Conservation (phyloP, 2,888 invertebrate species). For the Ligdia adustata region DNA sequence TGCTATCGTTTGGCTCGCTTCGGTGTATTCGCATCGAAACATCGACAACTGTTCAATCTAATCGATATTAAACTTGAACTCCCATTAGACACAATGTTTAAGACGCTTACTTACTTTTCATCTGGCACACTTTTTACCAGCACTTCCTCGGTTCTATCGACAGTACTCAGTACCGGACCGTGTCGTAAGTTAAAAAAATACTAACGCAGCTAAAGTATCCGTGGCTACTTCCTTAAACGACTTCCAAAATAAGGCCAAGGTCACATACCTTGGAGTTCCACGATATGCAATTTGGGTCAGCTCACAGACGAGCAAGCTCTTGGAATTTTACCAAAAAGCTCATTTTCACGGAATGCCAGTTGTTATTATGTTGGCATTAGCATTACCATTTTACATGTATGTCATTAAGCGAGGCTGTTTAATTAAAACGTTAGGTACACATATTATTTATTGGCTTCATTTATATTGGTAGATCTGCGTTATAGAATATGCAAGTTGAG, state of each 20-base stretch:
- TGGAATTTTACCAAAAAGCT: conserved; percentile 12
- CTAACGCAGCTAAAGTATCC: no score
- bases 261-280: conserved; percentile 25
- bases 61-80: conserved; percentile 33
- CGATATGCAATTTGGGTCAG: conserved; percentile 30
- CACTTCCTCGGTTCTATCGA: no score
- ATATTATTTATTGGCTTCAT: no score
- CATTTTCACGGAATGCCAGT: conserved; percentile 3
- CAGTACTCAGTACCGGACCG: no score
- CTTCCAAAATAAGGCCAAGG: conserved; percentile 40
- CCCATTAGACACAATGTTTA: conserved; percentile 8
- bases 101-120: no score
- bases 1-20: conserved; percentile 64
- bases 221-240: conserved; percentile 28
- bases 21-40: conserved; percentile 54
- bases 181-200: no score
- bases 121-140: no score
- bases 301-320: conserved; percentile 16
- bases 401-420: conserved; percentile 1
- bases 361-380: conserved; percentile 7
- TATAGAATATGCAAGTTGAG: conserved; percentile 14
- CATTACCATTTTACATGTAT: not conserved
- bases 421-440: conserved; percentile 5
- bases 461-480: conserved; percentile 1
- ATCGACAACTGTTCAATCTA: conserved; percentile 38